Evolutionary conservation across 2,113 vertebrate species (phyloP), one percentile per base, ranked within the genome.

Genomic region (Tragelaphus strepsiceros): DNA sequence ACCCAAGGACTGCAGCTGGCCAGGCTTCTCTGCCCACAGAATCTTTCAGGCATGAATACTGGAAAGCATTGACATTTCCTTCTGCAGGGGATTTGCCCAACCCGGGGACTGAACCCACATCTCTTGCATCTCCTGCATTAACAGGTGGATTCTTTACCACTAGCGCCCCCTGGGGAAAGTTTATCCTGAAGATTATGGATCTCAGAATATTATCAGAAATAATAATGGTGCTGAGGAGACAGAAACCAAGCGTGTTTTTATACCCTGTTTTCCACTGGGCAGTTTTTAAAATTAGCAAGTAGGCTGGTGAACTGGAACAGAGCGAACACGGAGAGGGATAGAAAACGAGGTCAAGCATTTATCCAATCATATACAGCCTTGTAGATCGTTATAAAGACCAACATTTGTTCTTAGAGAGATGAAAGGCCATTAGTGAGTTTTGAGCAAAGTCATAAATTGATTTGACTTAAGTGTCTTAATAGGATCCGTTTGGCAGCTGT

Each of bases 291-390:
- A 59, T 28, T 92, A 82, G 3, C 21, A 88, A 43, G 22, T 94
- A 91, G 21, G 16, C 15, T 46, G 15, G 21, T 64, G 46, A 64
- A 51, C 54, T 62, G 77, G 82, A 90, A 96, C 51, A 86, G 30
- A 93, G 59, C 86, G 32, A 88, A 43, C 22, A 88, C 54, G 49
- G 83, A 21, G 19, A 59, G 82, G 28, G 94, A 43, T 49, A 95
- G 46, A 96, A 97, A 98, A 93, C 82, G 82, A 92, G 81, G 85
- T 94, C 94, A 96, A n/a, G 94, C 30, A 88, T 64, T 77, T 93
- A 84, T 53, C 82, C 89, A 96, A 85, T 93, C 49, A 86, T 39
- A 62, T 11, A 43, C 2, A 82, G 39, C 22, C 90, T 91, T 91
- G 49, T 49, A 97, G 62, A 67, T 39, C 51, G 39, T 80, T 92